Percentiles rank a stretch among this genome's conserved stretches.
These are phyloP conservation scores for Tetramorium bicarinatum DNA, from an alignment of 2,888 invertebrate genomes.

Conservation along the genomic window DNA sequence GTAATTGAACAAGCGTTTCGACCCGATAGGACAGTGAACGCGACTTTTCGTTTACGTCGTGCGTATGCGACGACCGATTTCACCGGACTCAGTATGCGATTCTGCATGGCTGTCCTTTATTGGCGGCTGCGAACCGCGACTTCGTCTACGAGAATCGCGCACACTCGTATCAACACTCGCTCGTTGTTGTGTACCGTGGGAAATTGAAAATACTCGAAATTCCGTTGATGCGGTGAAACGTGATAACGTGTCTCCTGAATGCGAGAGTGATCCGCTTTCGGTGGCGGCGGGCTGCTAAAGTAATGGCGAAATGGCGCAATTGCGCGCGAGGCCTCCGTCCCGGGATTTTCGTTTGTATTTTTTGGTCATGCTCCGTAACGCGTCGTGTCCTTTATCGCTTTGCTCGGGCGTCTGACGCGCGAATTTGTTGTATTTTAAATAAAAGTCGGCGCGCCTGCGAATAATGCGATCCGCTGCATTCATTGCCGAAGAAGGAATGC, in stretches of 20 bases:
- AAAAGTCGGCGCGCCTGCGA: slow-evolving; percentile 42
- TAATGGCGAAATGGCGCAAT: slow-evolving; percentile 51
- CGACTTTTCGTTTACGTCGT: slow-evolving; percentile 65
- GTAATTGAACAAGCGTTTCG: slow-evolving; percentile 70
- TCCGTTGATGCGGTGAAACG: slow-evolving; percentile 75
- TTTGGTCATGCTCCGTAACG: slow-evolving; percentile 25
- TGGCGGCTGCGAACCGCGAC: slow-evolving; percentile 43
- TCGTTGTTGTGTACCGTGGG: slow-evolving; percentile 45
- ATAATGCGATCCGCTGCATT: slow-evolving; percentile 41
- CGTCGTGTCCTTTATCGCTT: slow-evolving; percentile 26
- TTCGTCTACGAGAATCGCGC: slow-evolving; percentile 43
- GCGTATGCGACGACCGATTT: slow-evolving; percentile 57
- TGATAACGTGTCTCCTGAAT: slow-evolving; percentile 67
- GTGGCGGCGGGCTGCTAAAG: slow-evolving; percentile 47
- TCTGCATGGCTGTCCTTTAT: slow-evolving; percentile 46
- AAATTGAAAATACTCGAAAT: slow-evolving; percentile 79
- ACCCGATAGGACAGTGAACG: slow-evolving; percentile 60
- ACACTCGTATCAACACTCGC: slow-evolving; percentile 20
- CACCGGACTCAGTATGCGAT: slow-evolving; percentile 26
- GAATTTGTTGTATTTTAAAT: slow-evolving; percentile 52
- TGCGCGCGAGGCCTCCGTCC: slow-evolving; percentile 25
- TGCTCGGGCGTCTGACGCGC: slow-evolving; percentile 16
- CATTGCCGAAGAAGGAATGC: slow-evolving; percentile 50
- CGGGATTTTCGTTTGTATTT: slow-evolving; percentile 15
- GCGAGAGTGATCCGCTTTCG: slow-evolving; percentile 57